Percentiles rank a stretch among this genome's conserved stretches.
phyloP scores from a whole-genome alignment of 2,113 vertebrate genomes.

The Pituophis catenifer region DNA sequence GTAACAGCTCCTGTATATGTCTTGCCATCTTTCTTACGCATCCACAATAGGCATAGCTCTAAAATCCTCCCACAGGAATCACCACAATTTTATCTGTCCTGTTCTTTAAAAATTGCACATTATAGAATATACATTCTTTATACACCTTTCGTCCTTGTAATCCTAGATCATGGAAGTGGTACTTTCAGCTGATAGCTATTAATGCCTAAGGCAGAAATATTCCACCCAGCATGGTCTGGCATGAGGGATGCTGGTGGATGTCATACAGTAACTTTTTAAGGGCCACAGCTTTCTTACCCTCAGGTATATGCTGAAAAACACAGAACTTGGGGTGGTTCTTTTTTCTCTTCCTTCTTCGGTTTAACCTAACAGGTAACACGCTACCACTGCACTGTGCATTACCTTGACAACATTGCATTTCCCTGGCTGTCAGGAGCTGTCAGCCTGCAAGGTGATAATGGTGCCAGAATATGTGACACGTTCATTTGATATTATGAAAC shows the following conservation, averaged over 20 bases:
- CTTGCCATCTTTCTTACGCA: background rate
- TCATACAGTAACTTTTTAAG: background rate
- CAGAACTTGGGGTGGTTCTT: background rate
- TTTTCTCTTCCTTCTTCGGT: background rate
- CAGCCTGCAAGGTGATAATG: background rate
- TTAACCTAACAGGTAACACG: background rate
- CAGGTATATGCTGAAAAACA: background rate
- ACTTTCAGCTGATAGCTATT: too few relatives aligned
- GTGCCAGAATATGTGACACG: background rate
- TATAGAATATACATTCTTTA: background rate
- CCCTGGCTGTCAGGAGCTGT: background rate
- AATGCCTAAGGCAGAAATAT: background rate
- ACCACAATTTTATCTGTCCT: background rate
- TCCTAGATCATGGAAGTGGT: background rate
- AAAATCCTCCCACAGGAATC: background rate
- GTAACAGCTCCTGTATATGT: background rate
- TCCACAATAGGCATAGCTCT: background rate
- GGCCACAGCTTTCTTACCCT: background rate
- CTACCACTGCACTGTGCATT: background rate
- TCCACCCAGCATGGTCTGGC: background rate
- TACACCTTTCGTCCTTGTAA: background rate
- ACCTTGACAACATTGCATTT: background rate
- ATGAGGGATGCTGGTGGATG: background rate
- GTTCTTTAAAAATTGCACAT: background rate
- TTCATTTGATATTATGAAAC: background rate